Conservation (phyloP, 2,888 invertebrate species). For the Homarus gammarus region DNA sequence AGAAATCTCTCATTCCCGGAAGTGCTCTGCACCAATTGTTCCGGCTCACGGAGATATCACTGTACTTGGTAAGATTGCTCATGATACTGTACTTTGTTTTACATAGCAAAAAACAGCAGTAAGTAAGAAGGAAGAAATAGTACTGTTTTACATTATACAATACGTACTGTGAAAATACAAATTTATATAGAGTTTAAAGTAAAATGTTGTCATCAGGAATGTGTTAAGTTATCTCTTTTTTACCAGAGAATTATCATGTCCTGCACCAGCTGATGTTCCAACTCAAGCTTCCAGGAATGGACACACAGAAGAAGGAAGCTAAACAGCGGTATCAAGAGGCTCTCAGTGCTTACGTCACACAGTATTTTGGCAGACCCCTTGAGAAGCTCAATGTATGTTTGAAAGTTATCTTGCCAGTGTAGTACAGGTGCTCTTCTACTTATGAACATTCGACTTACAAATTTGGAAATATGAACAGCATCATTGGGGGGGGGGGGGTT, state of each 20-base stretch:
- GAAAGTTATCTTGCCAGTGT: slow-evolving; percentile 5
- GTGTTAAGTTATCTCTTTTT: neutral
- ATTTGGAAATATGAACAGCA: no score
- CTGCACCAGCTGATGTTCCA: slow-evolving; percentile 91
- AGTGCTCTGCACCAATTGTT: no score
- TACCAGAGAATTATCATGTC: slow-evolving; percentile 89
- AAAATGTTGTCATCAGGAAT: neutral
- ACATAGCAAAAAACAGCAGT: no score
- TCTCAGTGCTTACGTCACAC: slow-evolving; percentile 92
- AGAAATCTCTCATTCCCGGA: no score
- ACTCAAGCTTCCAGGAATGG: slow-evolving; percentile 93
- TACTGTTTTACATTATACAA: no score
- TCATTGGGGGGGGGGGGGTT: no score
- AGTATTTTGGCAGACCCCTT: slow-evolving; percentile 95
- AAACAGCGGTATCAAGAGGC: slow-evolving; percentile 94
- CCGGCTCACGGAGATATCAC: no score
- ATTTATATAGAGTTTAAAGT: neutral
- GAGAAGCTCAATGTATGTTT: slow-evolving; percentile 91
- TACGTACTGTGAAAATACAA: neutral
- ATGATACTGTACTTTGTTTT: no score
- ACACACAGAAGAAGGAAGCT: slow-evolving; percentile 92
- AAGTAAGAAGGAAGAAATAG: no score
- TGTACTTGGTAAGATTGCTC: no score
- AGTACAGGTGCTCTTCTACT: no score
- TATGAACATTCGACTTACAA: neutral